Evolutionary conservation across 2,113 vertebrate species (phyloP), one percentile per base, ranked within the genome.

Genomic region (Xenus cinereus): DNA sequence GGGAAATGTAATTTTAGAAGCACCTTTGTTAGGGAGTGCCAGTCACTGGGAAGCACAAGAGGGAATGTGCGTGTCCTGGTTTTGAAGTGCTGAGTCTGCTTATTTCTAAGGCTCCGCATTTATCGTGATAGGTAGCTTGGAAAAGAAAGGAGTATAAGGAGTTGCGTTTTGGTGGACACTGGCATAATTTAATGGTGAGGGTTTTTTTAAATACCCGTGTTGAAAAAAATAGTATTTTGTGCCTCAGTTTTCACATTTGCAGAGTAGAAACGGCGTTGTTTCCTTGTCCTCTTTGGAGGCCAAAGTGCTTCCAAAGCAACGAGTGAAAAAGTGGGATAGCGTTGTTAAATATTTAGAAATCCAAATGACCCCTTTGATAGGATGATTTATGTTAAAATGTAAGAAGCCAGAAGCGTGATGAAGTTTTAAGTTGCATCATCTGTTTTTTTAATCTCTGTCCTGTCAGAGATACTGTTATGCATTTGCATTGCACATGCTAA

Each of bases 311-410:
- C 74, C 75, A 66, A 77, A 86, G 72, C 1, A 0, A 43, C 14
- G 35, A 74, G 51, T 87, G 75, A 88, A 89, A 92, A 90, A 92
- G 50, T 5, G 1, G 39, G 74, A 92, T 66, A 73, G 48, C 45
- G 28, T 51, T 60, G 53, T 87, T 91, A 96, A 96, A 91, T 93
- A 96, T 94, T 96, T 91, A 96, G 41, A 85, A 93, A 94, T 82
- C 60, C 62, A 93, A 93, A 87, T 50, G 50, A 91, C 84, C n/a
- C 28, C 59, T 86, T 91, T 78, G 67, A 93, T 92, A 90, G 53
- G 37, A 93, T 68, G 84, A 92, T 71, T 87, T 84, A 84, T 64
- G 68, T 84, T 74, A 81, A 88, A 93, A 80, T 77, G 46, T 59
- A 92, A 85, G 80, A 77, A 84, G 75, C 23, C 46, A 74, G 75